phyloP scores from a whole-genome alignment of 2,113 vertebrate genomes.

The Leptocoma aspasia region DNA sequence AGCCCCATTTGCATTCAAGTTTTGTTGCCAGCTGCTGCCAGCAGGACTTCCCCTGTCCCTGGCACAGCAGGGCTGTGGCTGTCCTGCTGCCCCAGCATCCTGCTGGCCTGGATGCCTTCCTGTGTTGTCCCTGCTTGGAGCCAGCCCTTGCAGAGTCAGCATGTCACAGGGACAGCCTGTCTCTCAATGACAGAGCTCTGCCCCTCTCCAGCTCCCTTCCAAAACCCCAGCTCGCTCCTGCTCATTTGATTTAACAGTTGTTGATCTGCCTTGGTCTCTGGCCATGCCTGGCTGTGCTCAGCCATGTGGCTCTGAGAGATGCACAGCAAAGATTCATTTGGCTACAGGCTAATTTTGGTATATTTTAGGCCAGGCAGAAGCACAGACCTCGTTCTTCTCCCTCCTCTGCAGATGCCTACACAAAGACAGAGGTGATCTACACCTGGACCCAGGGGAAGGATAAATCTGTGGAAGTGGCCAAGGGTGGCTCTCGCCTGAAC shows the following conservation, averaged over 20 bases:
- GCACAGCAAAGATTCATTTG: not conserved
- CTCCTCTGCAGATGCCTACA: slow-evolving; percentile 88
- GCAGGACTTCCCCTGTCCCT: not conserved
- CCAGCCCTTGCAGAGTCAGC: slow-evolving; percentile 7
- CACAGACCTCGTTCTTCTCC: not conserved
- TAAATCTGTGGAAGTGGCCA: slow-evolving; percentile 90
- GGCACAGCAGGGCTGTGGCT: not conserved
- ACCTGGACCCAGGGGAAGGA: slow-evolving; percentile 93
- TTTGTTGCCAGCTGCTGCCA: not conserved
- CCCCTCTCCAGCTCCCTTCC: not conserved
- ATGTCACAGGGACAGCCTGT: not conserved
- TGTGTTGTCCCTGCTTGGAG: not conserved
- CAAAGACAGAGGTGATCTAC: slow-evolving; percentile 95
- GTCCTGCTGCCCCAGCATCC: not conserved
- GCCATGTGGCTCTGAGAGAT: slow-evolving; percentile 22
- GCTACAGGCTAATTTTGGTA: not conserved
- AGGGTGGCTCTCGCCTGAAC: slow-evolving; percentile 95
- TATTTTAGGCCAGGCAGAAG: slow-evolving; percentile 2
- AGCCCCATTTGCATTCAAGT: not conserved
- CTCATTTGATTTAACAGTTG: slow-evolving; percentile 20
- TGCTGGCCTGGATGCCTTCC: not conserved
- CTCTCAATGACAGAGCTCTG: not conserved
- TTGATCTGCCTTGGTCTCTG: slow-evolving; percentile 22
- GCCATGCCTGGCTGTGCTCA: slow-evolving; percentile 14
- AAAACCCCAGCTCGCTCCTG: not conserved